Base-by-base conservation (phyloP, 2,797 vertebrate species). In the Pelochelys cantorii region DNA sequence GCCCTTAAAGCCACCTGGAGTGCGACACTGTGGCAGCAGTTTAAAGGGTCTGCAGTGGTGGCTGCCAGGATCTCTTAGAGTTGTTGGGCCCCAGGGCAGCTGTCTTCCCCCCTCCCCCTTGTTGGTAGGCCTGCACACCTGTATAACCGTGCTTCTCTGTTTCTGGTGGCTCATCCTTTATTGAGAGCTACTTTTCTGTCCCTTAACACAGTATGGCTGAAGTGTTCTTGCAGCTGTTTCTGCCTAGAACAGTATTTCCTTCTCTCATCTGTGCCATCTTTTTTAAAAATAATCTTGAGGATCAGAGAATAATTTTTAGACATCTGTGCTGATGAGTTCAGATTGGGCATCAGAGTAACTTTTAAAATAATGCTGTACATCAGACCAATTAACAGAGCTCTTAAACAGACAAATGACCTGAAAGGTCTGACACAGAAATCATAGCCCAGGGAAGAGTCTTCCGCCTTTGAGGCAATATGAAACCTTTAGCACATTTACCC, bases 391-490 rank as follows among this genome's bases (percentile, higher is more conserved):
- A 23, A 59, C 31, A 81, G 83, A 65, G 7, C 55, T 12, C n/a
- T 85, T 89, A 23, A 37, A 65, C 31, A 65, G 31, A 65, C 18
- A 84, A 83, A 31, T 82, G 14, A 27, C 54, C 48, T 53, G 56
- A 83, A 87, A 77, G 75, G 13, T 52, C 77, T 9, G 42, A n/a
- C n/a, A 4, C 9, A 71, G 34, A 71, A 71, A 15, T 18, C 79
- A 8, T 37, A 88, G 0, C 60, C 60, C 91, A 88, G 89, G 92
- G 91, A 95, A 95, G 93, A 87, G 59, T 79, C 88, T 93, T 93
- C 74, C 1, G 0, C 31, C 10, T 18, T 7, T 0, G 0, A 75
- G 78, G 48, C 71, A 53, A 55, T 3, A 22, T 37, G 56, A 92
- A 81, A 11, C 7, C 55, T 42, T 42, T 42, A 48, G 42, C 42